Base-by-base conservation (phyloP, 2,797 vertebrate genomes). In the Columba guinea region DNA sequence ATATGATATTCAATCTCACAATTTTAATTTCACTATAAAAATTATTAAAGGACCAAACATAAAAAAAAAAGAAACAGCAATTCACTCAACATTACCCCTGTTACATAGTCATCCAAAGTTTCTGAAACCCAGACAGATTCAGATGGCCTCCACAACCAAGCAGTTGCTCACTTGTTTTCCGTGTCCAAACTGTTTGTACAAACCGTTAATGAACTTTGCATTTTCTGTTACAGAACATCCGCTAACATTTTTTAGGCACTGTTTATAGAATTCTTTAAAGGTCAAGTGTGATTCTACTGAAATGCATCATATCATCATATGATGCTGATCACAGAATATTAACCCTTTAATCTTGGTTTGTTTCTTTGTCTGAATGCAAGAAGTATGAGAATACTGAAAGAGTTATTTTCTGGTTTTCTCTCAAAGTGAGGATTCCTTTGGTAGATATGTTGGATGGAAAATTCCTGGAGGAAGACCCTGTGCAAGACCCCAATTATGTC, bases 221-320 rank as follows among this genome's bases (percentile, higher is more conserved):
- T 96, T 91, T 94, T 62, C 84, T 88, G 19, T 55, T 82, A 48
- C 64, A 68, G 46, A 93, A 87, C 37, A 80, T 87, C 53, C 22
- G 0, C 41, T 91, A 91, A 86, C 20, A 58, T 84, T 81, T 90
- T 65, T 80, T 53, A 85, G 46, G 30, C 37, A 51, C 21, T 62
- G 32, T 78, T 95, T 71, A 62, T 28, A 35, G 55, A 75, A 49
- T 81, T 80, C 27, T 91, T 79, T 79, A 91, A 95, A 96, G 73
- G 65, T 82, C 83, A 86, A n/a, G 16, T 52, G 48, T 51, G 63
- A 65, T 86, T 91, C 67, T 76, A 37, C 20, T 95, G 87, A 94
- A 92, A 91, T 58, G 30, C 5, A 53, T 58, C 30, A 1, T 52
- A 46, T 49, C 26, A 48, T 88, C 71, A 56, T 63, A 44, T 62